A percentile compares a stretch with the other conserved stretches of the same genome.
These are phyloP conservation scores for Catostylus mosaicus DNA, from an alignment of 30 jellyfish, hydroid and myxozoan genomes.

Conservation along the genomic window DNA sequence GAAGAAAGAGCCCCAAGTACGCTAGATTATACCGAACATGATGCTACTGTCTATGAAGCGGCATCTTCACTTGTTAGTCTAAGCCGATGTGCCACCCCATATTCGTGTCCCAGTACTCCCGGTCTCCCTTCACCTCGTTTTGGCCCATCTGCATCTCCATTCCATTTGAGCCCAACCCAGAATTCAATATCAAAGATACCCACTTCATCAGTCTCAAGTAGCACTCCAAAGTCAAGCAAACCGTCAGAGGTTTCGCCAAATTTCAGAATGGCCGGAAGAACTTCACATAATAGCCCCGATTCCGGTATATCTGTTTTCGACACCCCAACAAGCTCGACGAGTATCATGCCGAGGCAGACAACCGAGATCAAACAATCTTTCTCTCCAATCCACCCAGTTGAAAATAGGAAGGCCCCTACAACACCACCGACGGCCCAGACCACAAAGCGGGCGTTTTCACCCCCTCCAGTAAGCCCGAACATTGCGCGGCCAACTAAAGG, in stretches of 20 bases:
- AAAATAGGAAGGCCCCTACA: slow-evolving; percentile 17
- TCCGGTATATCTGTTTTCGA: slow-evolving; percentile 85
- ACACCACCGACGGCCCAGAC: slow-evolving; percentile 68
- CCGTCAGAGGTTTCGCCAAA: slow-evolving; percentile 53
- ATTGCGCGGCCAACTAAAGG: slow-evolving; percentile 33
- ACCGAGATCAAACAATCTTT: slow-evolving; percentile 64
- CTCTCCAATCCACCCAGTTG: slow-evolving; percentile 93
- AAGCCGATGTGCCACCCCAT: slow-evolving; percentile 95
- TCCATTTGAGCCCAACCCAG: slow-evolving; percentile 60
- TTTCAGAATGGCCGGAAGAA: slow-evolving; percentile 55
- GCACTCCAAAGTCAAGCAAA: slow-evolving; percentile 83
- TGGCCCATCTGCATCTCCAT: slow-evolving; percentile 75
- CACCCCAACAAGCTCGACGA: slow-evolving; percentile 25
- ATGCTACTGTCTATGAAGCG: slow-evolving; percentile 92
- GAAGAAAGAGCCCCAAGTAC: slow-evolving; percentile 42
- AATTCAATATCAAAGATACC: slow-evolving; percentile 45
- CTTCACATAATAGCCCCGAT: slow-evolving; percentile 85
- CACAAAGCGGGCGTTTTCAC: slow-evolving; percentile 69
- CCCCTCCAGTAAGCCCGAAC: slow-evolving; percentile 61
- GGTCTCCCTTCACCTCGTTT: slow-evolving; percentile 82
- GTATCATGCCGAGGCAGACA: slow-evolving; percentile 19
- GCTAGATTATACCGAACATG: slow-evolving; percentile 48
- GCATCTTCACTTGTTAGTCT: slow-evolving; percentile 92
- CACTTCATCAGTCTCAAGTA: slow-evolving; percentile 51
- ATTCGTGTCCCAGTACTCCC: slow-evolving; percentile 92